Evolutionary conservation across 2,888 invertebrate species (phyloP), one percentile per base, ranked within the genome.

Genomic region (Dicranocentrus wangi): DNA sequence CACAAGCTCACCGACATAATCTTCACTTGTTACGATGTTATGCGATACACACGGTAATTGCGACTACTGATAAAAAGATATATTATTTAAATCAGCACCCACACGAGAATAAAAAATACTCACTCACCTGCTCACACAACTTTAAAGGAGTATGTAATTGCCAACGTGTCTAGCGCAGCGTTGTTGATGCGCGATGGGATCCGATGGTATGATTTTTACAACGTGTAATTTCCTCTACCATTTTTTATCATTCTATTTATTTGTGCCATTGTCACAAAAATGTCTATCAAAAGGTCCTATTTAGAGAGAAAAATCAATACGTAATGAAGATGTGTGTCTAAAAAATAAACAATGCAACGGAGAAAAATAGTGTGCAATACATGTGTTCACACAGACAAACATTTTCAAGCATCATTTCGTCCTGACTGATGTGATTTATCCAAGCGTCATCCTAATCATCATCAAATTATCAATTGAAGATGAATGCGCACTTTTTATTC

Each of bases 401-500:
- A 51, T 71, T 47, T 55, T 58, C 58, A 58, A 39, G 25, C 55
- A 58, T 51, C 27, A 71, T 58, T 60, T 71, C 21, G 25, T 61
- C 32, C 15, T 66, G 23, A 60, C 60, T 43, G 53, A 55, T 69
- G 47, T 70, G 70, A 68, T 51, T 60, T 21, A 39, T 42, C 63
- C 42, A 15, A 15, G 13, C 51, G 27, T 66, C 42, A 66, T 63
- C 53, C 63, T 73, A 66, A 75, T 68, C 65, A 28, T 42, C 66
- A 55, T 66, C 75, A 55, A 75, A 55, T 75, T 58, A 75, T 75
- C 75, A 66, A 66, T 73, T 53, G 51, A 73, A 42, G 39, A 73
- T 73, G 73, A 73, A 66, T 66, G 42, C 55, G 75, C 75, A 75
- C 58, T 55, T 63, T 75, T 75, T 75, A 75, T 75, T 75, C 75